phyloP scores from a whole-genome alignment of 2,113 vertebrate genomes.

The Scatophagus argus region DNA sequence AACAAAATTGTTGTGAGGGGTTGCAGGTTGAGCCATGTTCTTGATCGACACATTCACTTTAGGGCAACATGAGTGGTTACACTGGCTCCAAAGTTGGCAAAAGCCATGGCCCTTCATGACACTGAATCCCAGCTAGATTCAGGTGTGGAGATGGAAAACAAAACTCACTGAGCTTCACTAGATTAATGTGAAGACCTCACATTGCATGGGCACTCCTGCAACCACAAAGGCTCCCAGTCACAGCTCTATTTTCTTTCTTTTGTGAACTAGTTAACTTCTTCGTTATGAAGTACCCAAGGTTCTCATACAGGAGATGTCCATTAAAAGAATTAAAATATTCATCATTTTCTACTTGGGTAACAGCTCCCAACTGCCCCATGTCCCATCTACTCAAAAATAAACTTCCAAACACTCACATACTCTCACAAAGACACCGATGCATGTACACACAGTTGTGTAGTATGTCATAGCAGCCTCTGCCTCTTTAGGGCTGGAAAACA shows the following conservation, averaged over 20 bases:
- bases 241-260: constrained; percentile 4
- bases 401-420: background rate
- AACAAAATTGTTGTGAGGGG: background rate
- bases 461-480: background rate
- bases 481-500: background rate
- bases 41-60: background rate
- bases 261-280: constrained; percentile 25
- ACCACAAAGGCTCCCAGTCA: constrained; percentile 1
- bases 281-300: background rate
- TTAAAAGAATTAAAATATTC: constrained; percentile 68
- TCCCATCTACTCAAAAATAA: constrained; percentile 36
- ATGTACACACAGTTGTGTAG: background rate
- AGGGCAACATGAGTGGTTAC: background rate
- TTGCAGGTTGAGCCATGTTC: background rate
- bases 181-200: constrained; percentile 10
- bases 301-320: constrained; percentile 57
- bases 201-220: constrained; percentile 3
- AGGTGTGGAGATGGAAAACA: background rate
- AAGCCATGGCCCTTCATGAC: background rate
- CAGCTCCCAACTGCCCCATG: constrained; percentile 13
- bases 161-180: background rate
- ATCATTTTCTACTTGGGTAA: constrained; percentile 17
- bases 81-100: background rate
- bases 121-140: background rate
- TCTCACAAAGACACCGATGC: background rate